Conservation (phyloP, 1,140 invertebrate genomes). For the Drosophila pandora region DNA sequence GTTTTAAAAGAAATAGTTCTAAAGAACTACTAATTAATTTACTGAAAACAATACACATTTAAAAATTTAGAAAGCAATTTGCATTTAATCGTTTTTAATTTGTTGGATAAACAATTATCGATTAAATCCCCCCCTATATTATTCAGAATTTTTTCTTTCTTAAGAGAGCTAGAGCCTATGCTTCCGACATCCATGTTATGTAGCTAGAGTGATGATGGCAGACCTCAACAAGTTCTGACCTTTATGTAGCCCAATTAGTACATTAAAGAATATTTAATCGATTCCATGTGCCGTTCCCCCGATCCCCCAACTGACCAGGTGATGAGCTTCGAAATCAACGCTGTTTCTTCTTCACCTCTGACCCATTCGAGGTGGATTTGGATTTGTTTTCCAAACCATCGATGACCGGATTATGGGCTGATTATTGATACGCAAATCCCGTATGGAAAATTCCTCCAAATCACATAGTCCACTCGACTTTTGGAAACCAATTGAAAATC, state of each 20-base stretch:
- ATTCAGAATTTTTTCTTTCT: neutral
- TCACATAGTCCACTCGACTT: constrained; percentile 10
- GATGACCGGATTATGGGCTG: constrained; percentile 21
- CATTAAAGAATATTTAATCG: constrained; percentile 45
- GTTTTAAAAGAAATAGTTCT: neutral
- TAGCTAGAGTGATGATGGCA: constrained; percentile 16
- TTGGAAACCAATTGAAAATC: constrained; percentile 4
- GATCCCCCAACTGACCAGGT: neutral
- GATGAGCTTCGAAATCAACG: constrained; percentile 33
- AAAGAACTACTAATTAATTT: neutral
- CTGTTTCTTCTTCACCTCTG: constrained; percentile 31
- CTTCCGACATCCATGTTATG: constrained; percentile 15
- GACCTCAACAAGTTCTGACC: constrained; percentile 27
- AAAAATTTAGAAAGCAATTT: neutral
- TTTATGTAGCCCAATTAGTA: constrained; percentile 1
- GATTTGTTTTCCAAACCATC: constrained; percentile 38
- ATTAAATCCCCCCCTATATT: neutral
- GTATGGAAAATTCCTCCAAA: constrained; percentile 6
- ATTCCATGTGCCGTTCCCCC: neutral
- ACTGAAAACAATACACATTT: neutral
- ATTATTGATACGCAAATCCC: constrained; percentile 24
- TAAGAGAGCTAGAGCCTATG: neutral
- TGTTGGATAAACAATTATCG: neutral
- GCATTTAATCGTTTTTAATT: neutral
- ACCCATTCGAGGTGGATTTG: constrained; percentile 13